A percentile compares a stretch with the other conserved stretches of the same genome.
These are phyloP conservation scores for Spisula solida DNA, from an alignment of 2,888 invertebrate species.

Conservation along the genomic window DNA sequence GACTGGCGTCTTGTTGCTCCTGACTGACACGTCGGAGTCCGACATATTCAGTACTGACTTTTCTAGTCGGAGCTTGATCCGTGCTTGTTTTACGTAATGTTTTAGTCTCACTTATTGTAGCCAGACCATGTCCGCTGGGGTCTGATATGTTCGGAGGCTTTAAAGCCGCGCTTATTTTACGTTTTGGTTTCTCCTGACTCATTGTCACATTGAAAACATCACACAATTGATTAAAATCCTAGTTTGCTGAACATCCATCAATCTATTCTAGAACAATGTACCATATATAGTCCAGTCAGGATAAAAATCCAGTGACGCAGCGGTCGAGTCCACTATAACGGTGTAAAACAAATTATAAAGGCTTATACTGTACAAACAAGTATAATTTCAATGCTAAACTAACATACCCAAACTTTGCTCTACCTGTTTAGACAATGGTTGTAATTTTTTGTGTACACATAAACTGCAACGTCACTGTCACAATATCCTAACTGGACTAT, in stretches of 20 bases:
- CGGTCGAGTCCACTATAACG: too few species aligned
- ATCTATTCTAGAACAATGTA: not conserved
- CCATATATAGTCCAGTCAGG: too few species aligned
- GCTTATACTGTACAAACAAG: too few species aligned
- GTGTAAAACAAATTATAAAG: too few species aligned
- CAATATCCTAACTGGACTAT: too few species aligned
- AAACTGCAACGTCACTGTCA: too few species aligned
- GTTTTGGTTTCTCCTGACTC: conserved; percentile 64
- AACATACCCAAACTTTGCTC: too few species aligned
- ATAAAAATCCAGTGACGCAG: too few species aligned
- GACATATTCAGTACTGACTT: conserved; percentile 57
- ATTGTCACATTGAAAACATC: conserved; percentile 33
- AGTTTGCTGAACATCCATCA: not conserved
- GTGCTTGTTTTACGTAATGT: conserved; percentile 58
- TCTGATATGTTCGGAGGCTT: conserved; percentile 64
- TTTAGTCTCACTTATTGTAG: conserved; percentile 61
- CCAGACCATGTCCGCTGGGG: conserved; percentile 51
- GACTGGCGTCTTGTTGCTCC: conserved; percentile 45
- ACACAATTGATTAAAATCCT: not conserved
- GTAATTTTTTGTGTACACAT: too few species aligned
- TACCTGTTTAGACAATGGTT: too few species aligned
- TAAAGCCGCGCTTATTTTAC: conserved; percentile 67
- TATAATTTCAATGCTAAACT: too few species aligned
- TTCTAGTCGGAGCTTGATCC: conserved; percentile 53
- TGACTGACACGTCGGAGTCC: conserved; percentile 54